Percentiles rank a stretch among this genome's conserved stretches.
Conservation (phyloP, 2,888 invertebrate species). For the Mellilla xanthometata region DNA sequence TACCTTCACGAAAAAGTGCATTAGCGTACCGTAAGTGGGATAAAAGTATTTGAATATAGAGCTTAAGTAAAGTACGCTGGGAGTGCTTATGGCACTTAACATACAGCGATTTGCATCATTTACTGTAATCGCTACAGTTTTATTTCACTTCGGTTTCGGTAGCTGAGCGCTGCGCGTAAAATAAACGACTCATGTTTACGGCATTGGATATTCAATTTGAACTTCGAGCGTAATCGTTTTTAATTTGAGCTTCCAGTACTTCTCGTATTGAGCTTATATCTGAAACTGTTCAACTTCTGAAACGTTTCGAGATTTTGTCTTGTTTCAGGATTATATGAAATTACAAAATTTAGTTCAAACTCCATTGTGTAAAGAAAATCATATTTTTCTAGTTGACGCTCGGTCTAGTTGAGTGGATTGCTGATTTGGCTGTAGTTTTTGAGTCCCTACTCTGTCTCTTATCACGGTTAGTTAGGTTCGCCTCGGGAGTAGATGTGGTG, state of each 20-base stretch:
- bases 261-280: conserved; percentile 32
- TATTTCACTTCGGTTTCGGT: conserved; percentile 48
- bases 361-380: not conserved
- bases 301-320: not conserved
- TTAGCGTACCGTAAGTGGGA: conserved; percentile 73
- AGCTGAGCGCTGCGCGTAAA: conserved; percentile 40
- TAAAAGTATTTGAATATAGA: conserved; percentile 79
- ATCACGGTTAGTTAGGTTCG: conserved; percentile 74
- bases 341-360: not conserved
- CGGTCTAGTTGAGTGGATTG: conserved; percentile 48
- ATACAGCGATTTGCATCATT: conserved; percentile 69
- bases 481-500: conserved; percentile 51
- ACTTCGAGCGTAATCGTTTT: conserved; percentile 44
- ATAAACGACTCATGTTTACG: conserved; percentile 46
- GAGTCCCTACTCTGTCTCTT: conserved; percentile 60
- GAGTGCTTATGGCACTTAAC: conserved; percentile 72
- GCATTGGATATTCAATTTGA: conserved; percentile 47
- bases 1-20: conserved; percentile 75
- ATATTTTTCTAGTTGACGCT: conserved; percentile 18
- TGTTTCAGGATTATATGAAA: not conserved
- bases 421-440: conserved; percentile 59
- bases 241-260: conserved; percentile 38
- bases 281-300: conserved; percentile 22
- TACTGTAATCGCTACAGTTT: conserved; percentile 64
- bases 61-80: conserved; percentile 70